Base-by-base conservation (phyloP, 2,797 vertebrate species). In the Sebastes dallii region DNA sequence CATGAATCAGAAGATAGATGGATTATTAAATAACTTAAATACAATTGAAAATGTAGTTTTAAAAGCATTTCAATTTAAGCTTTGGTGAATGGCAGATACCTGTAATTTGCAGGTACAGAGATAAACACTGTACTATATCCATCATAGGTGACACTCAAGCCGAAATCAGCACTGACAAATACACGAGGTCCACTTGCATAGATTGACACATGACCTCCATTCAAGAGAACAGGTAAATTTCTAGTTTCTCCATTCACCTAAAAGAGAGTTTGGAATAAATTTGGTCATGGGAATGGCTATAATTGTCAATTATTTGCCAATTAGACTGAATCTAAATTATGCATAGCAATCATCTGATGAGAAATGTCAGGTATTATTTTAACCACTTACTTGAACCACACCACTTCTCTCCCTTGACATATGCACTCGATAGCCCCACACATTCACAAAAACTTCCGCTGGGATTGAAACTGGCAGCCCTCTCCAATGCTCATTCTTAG, bases 111-210 rank as follows among this genome's bases (percentile, higher is more conserved):
- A 0, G 96, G 96, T 3, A 97, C 66, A 16, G 92, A 91, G 60
- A 97, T 39, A 39, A 39, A 39, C 36, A 39, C 71, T 3, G 81
- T 83, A 39, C 36, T 3, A 96, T 93, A 50, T 14, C 86, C 86
- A 25, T 96, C 93, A 22, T 96, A 97, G 1, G 84, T 92, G 77
- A 97, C 80, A 0, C 75, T 93, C 2, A 97, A 39, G 13, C 96
- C 96, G 5, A 95, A 94, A 0, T 91, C 75, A 1, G 90, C 54
- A 1, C 56, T 84, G 5, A 97, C 75, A 67, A 94, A 22, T 3
- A 91, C 86, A 62, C 82, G 94, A 67, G 1, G 81, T 13, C 97
- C 97, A 65, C 91, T 95, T 50, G 91, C 90, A 70, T 88, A 92
- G 0, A 96, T 14, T 0, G 88, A 90, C 0, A 97, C 64, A 9